Evolutionary conservation across 37 sponge, comb jelly and placozoan species (phyloP), one percentile per base, ranked within the genome.

Genomic region (Crambe crambe): DNA sequence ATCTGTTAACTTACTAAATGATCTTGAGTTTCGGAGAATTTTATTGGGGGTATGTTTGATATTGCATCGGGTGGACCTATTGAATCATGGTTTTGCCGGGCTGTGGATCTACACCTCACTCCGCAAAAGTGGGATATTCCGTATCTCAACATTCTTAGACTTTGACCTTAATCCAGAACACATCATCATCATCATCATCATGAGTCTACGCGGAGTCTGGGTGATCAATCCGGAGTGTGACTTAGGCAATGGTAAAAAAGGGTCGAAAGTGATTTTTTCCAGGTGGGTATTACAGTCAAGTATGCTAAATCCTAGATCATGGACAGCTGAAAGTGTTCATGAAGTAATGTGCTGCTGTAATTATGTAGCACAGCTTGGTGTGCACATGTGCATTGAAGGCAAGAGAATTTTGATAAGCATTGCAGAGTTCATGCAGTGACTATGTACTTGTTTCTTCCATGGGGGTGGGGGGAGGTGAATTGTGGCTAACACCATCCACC

Each of bases 171-270:
- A 9, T 15, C 15, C 15, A 51, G 54, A 51, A 51, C 54, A 51
- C 54, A n/a, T 10, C 65, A n/a, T n/a, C n/a, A n/a, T n/a, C n/a
- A n/a, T 65, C 9, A 58, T 21, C 56, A 69, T 43, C 21, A 94
- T 94, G 95, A 87, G 88, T 57, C 68, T 94, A 20, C 80, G 95
- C 18, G 95, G 81, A 5, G 74, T 94, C 37, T 94, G 95, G 95
- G 85, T 94, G 17, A 77, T 93, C 35, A 18, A 9, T 65, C 32
- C 25, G 51, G 12, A 47, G 12, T 15, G 51, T 47, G 12, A 12
- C 6, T 32, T 56, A 0, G 70, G 58, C 35, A 68, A 40, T 20
- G 64, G 41, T 21, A 76, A 68, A 10, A 64, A 76, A 22, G 56
- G 27, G 37, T 47, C 68, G 25, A 73, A 63, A 8, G 79, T 91